Base-by-base conservation (phyloP, 2,888 invertebrate species). In the Erannis defoliaria region DNA sequence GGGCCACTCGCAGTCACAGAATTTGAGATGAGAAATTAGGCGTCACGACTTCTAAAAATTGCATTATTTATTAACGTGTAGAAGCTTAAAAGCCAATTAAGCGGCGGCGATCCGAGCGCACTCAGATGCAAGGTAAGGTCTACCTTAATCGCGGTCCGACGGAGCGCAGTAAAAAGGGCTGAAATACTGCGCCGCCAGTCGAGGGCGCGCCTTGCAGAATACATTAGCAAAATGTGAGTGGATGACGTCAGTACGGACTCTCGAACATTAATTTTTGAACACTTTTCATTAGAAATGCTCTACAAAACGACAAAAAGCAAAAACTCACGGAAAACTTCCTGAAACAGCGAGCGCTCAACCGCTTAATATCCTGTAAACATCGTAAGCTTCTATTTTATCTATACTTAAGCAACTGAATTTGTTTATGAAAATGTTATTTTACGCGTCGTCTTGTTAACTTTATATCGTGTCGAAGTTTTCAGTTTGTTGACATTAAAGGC, bases 391-490 rank as follows among this genome's bases (percentile, higher is more conserved):
- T 58, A 66, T 67, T 67, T 64, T 64, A 70, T 64, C 67, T 64
- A 62, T 67, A 67, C 66, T 68, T 68, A 64, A 65, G 59, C 64
- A 54, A 60, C 56, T 51, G 49, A 69, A 66, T 65, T 67, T 71
- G 71, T 70, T 68, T 62, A 68, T 65, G 62, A 61, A 68, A 69
- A 68, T 65, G 66, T 67, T 68, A 68, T 67, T 71, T 71, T 67
- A 71, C 67, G 68, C 67, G 63, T 62, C 68, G 67, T 67, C 69
- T 71, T 67, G 70, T 67, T 68, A 70, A 68, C 70, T 68, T 71
- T 71, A 66, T 66, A 71, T 67, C 64, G 59, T 65, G 63, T 55
- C 62, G 23, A 64, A 70, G 65, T 67, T 71, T 62, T 60, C 65
- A 64, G 56, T 70, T 70, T 72, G 70, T 70, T 72, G 68, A 70